Evolutionary conservation across 2,888 invertebrate genomes (phyloP).

Genomic region (Zygothrica quintamaculata): DNA sequence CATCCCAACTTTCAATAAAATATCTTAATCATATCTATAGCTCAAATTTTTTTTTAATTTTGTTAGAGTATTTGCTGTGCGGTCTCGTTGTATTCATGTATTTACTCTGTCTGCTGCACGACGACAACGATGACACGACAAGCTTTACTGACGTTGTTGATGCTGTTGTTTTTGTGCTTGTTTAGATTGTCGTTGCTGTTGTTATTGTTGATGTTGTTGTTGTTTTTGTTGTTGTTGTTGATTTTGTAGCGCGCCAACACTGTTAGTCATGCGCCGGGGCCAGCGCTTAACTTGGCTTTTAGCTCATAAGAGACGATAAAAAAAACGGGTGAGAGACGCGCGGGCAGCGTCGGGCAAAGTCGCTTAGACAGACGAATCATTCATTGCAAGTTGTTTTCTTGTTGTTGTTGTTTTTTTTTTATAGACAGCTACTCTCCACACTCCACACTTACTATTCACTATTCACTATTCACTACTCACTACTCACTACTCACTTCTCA

Average conservation of each 20-base stretch:
- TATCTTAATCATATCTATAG: too few relatives aligned
- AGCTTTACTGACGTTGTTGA: conserved; percentile 59
- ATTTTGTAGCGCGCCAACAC: conserved; percentile 70
- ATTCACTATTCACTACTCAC: too few relatives aligned
- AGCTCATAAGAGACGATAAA: conserved; percentile 45
- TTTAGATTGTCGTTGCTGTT: conserved; percentile 21
- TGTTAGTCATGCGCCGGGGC: conserved; percentile 75
- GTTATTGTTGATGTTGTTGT: conserved; percentile 26
- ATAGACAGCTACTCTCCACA: conserved; percentile 17
- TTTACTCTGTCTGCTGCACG: conserved; percentile 49
- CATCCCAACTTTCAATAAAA: too few relatives aligned
- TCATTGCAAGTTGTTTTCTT: conserved; percentile 62
- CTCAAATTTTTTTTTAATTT: neutral
- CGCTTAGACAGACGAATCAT: conserved; percentile 60
- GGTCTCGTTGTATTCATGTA: neutral
- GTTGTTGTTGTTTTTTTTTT: conserved; percentile 19
- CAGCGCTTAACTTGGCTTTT: conserved; percentile 72
- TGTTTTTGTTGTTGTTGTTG: conserved; percentile 38
- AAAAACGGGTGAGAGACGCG: conserved; percentile 15
- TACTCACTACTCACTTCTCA: too few relatives aligned
- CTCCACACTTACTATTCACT: conserved; percentile 23
- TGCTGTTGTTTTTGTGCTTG: conserved; percentile 33
- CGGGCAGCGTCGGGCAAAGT: conserved; percentile 10
- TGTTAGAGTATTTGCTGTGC: conserved; percentile 26
- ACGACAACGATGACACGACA: conserved; percentile 71